phyloP scores from a whole-genome alignment of 2,113 vertebrate species.

The Chaetodon auriga region DNA sequence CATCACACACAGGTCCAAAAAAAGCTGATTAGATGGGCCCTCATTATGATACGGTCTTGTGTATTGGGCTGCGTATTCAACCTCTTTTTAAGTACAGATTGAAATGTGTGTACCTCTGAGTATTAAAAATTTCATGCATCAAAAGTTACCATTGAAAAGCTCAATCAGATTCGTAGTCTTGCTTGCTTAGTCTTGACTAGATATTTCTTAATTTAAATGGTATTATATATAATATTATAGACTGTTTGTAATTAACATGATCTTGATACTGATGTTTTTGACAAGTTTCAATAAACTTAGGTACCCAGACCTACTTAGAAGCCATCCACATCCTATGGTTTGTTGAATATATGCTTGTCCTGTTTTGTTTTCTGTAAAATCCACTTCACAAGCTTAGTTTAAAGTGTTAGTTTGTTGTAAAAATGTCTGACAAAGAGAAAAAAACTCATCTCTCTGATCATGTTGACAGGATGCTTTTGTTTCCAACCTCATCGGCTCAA shows the following conservation, averaged over 20 bases:
- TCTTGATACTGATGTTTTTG: background rate
- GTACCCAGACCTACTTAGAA: background rate
- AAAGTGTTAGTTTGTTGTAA: background rate
- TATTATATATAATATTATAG: background rate
- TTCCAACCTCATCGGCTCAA: background rate
- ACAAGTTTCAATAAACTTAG: too few species aligned
- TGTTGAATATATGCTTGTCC: background rate
- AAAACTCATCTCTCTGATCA: background rate
- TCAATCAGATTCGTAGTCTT: background rate
- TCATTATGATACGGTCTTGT: background rate
- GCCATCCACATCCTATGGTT: background rate
- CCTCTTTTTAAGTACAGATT: background rate
- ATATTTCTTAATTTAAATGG: background rate
- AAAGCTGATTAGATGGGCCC: background rate
- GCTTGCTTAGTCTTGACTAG: background rate
- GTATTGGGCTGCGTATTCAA: background rate
- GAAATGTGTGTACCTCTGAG: background rate
- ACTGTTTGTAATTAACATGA: background rate
- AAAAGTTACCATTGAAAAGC: background rate
- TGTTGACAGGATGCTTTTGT: slow-evolving; percentile 18
- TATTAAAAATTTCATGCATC: background rate
- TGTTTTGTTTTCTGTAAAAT: slow-evolving; percentile 10
- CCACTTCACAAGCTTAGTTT: background rate
- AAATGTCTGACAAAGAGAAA: background rate
- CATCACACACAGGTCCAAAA: background rate